Percentiles rank a stretch among this genome's conserved stretches.
Evolutionary conservation across 2,888 invertebrate species (phyloP).

Genomic region (Adelphocoris suturalis): DNA sequence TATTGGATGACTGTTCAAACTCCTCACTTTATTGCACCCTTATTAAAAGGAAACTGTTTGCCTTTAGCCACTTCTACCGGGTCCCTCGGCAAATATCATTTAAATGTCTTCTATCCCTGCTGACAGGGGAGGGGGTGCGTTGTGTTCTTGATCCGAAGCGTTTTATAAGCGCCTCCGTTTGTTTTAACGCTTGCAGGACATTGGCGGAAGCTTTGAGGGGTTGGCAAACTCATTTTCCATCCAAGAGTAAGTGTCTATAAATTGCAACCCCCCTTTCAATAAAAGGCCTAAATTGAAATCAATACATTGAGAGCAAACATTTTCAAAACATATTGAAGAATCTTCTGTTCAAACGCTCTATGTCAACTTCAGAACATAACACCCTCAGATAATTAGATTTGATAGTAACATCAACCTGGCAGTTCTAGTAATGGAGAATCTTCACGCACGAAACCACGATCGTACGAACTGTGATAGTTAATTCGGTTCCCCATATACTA

Average conservation of each 20-base stretch:
- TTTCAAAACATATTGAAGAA: not conserved
- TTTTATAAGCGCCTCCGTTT: slow-evolving; percentile 28
- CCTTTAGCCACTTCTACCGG: slow-evolving; percentile 24
- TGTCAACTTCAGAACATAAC: too few species aligned
- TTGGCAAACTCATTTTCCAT: slow-evolving; percentile 31
- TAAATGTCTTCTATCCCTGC: slow-evolving; percentile 55
- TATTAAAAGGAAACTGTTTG: slow-evolving; percentile 72
- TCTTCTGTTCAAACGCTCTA: too few species aligned
- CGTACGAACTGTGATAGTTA: too few species aligned
- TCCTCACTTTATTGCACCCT: slow-evolving; percentile 67
- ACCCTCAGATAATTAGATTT: too few species aligned
- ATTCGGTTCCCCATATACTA: too few species aligned
- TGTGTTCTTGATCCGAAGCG: not conserved
- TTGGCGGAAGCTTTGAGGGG: slow-evolving; percentile 11
- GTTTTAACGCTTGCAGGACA: slow-evolving; percentile 42
- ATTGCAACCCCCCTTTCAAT: not conserved
- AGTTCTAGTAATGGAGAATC: too few species aligned
- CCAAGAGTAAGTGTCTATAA: not conserved
- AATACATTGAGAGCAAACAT: slow-evolving; percentile 26
- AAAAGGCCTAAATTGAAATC: not conserved
- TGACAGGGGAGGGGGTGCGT: not conserved
- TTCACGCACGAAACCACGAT: too few species aligned
- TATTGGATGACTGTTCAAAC: slow-evolving; percentile 72
- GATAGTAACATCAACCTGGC: too few species aligned
- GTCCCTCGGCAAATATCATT: slow-evolving; percentile 69